Conservation (phyloP, 1,140 invertebrate species). For the Scaptomyza montana region DNA sequence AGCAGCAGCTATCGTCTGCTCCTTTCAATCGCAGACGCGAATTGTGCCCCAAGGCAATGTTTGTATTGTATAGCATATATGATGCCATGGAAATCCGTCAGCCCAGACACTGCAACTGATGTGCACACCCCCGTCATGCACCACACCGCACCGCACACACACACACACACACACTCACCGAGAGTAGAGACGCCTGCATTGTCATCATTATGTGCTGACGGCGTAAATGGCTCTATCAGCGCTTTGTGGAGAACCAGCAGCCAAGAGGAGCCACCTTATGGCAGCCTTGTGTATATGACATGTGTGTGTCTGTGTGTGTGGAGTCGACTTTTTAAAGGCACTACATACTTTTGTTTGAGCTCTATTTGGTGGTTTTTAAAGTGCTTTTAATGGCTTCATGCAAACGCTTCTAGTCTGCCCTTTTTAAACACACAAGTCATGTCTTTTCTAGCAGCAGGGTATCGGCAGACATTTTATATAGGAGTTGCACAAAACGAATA, state of each 20-base stretch:
- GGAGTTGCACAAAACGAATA: background rate
- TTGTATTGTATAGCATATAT: conserved; percentile 56
- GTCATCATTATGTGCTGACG: conserved; percentile 81
- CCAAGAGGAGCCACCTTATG: conserved; percentile 35
- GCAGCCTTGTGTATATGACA: conserved; percentile 55
- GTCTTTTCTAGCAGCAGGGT: background rate
- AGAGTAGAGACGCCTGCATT: conserved; percentile 34
- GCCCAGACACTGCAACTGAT: conserved; percentile 69
- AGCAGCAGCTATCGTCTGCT: conserved; percentile 25
- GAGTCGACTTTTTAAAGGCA: conserved; percentile 53
- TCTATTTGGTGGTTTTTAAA: conserved; percentile 62
- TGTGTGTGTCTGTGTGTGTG: conserved; percentile 36
- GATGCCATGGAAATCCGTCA: conserved; percentile 73
- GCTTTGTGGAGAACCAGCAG: conserved; percentile 45
- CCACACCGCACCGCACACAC: conserved; percentile 3
- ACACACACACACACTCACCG: conserved; percentile 2
- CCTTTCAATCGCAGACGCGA: conserved; percentile 44
- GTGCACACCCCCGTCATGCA: background rate
- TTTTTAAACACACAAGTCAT: conserved; percentile 59
- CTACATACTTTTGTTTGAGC: conserved; percentile 26
- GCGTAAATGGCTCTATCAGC: conserved; percentile 81
- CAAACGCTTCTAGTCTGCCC: conserved; percentile 17
- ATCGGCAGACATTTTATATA: conserved; percentile 7
- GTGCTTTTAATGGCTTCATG: conserved; percentile 77
- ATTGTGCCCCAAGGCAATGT: conserved; percentile 50